Base-by-base conservation (phyloP, 2,797 vertebrate species). In the Rallus crepitans region DNA sequence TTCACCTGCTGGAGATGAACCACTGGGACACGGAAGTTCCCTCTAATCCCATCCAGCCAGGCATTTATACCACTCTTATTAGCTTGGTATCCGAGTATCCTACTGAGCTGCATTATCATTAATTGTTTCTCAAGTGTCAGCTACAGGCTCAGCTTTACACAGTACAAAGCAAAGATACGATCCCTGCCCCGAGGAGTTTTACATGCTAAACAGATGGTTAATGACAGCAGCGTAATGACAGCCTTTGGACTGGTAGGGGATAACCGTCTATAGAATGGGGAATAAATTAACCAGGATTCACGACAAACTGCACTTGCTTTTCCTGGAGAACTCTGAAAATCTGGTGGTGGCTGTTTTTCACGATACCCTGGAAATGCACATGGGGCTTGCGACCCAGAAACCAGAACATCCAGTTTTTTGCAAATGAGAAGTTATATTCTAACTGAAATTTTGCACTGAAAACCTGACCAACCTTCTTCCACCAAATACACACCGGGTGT, bases 111-210 rank as follows among this genome's bases (percentile, higher is more conserved):
- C 89, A 94, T 92, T 92, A 94, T 91, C 92, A 96, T 96, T 96
- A 93, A 95, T 96, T 87, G 95, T 97, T 93, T 87, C 88, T 95
- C 90, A 96, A 96, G 94, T 94, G 89, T 94, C 94, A 97, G 91
- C 90, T 93, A 84, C 82, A 60, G 87, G 83, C 80, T 95, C 77
- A 82, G 85, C 90, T 94, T 91, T 82, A 48, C 83, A 72, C 45
- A 91, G 91, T 59, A 94, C 84, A 96, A 95, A 95, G 94, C 89
- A 93, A 89, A 90, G 94, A 75, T 68, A 69, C 1, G 48, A 97
- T 92, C 89, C 75, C 77, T 95, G 93, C 89, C 91, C 94, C 1
- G 35, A 92, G 94, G 95, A 96, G 83, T 86, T 96, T 89, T 91
- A 93, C 91, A 95, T 91, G 88, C 92, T 94, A 92, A 96, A 90